Evolutionary conservation across 2,113 vertebrate species (phyloP).

Genomic region (Choloepus hoffmanni): DNA sequence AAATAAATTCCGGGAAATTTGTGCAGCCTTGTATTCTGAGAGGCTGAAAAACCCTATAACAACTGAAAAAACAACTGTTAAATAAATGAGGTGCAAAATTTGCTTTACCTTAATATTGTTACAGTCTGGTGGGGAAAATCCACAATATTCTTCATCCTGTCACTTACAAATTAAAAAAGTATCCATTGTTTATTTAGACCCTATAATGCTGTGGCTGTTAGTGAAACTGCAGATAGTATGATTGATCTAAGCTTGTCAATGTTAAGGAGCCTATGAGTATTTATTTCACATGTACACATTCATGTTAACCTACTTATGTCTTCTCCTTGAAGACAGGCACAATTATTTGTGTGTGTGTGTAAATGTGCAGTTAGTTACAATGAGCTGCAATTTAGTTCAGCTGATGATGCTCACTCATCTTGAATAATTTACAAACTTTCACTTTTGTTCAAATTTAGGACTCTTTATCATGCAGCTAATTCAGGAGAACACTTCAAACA

Average conservation of each 20-base stretch:
- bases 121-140: slow-evolving; percentile 79
- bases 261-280: not conserved
- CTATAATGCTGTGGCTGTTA: not conserved
- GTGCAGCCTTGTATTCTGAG: slow-evolving; percentile 60
- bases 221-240: too few relatives aligned
- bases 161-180: slow-evolving; percentile 79
- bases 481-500: slow-evolving; percentile 55
- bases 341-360: not conserved
- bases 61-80: slow-evolving; percentile 77
- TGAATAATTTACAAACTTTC: slow-evolving; percentile 61
- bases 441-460: slow-evolving; percentile 4
- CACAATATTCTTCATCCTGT: slow-evolving; percentile 82
- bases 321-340: slow-evolving; percentile 7
- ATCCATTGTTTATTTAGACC: slow-evolving; percentile 69
- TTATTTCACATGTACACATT: not conserved
- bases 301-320: not conserved
- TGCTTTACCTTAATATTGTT: slow-evolving; percentile 84
- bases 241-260: not conserved
- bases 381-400: not conserved
- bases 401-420: not conserved
- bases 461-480: slow-evolving; percentile 40
- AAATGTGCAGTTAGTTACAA: not conserved
- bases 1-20: slow-evolving; percentile 76
- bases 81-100: slow-evolving; percentile 85
- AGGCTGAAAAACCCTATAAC: slow-evolving; percentile 55